A percentile compares a stretch with the other conserved stretches of the same genome.
These are phyloP conservation scores for Maconellicoccus hirsutus DNA, from an alignment of 1,140 invertebrate species.

Conservation along the genomic window DNA sequence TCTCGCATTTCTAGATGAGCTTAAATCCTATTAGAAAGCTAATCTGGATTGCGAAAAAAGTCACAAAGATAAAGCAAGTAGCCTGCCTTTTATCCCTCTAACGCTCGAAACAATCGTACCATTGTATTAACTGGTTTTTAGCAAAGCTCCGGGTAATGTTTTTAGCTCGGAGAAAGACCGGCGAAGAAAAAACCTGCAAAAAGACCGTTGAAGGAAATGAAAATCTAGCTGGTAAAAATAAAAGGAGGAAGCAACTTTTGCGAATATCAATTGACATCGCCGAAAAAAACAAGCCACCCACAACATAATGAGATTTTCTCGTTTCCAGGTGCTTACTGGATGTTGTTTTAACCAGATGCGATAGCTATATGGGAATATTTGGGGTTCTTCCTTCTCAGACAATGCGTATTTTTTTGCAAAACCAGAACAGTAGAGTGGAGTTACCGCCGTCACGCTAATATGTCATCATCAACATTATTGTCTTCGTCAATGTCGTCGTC, in stretches of 20 bases:
- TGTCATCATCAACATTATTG: constrained; percentile 5
- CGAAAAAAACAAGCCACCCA: neutral
- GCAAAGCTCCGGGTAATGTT: neutral
- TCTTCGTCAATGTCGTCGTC: constrained; percentile 2
- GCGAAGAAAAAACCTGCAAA: neutral
- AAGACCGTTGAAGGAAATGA: neutral
- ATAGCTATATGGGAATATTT: neutral
- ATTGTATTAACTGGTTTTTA: constrained; percentile 1
- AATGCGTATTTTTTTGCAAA: neutral
- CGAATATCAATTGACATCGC: constrained; percentile 3
- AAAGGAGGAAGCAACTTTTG: constrained; percentile 3
- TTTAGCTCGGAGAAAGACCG: neutral
- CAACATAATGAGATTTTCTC: neutral
- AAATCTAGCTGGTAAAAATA: neutral
- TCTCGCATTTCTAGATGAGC: neutral
- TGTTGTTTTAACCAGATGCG: constrained; percentile 3
- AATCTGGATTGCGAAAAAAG: neutral
- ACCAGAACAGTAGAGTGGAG: neutral
- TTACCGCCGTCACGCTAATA: neutral
- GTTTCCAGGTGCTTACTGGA: neutral
- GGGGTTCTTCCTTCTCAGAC: constrained; percentile 1
- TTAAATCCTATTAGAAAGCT: neutral
- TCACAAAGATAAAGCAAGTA: neutral
- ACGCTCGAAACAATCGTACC: neutral
- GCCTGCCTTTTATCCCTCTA: neutral